Conservation (phyloP, 2,888 invertebrate genomes). For the Arenicola marina region DNA sequence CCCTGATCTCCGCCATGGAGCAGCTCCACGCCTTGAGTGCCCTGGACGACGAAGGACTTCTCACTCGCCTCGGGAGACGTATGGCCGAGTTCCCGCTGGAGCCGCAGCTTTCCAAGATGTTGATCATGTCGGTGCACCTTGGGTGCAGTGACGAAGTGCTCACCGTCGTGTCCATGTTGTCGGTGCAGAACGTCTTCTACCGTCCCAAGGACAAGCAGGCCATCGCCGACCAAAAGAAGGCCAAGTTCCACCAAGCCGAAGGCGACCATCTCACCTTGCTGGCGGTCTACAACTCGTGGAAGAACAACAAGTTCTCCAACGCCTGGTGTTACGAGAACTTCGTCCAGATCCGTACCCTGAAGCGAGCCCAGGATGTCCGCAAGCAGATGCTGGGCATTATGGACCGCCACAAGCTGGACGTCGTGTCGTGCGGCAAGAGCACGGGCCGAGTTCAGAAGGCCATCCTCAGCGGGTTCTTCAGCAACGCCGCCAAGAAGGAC, state of each 20-base stretch:
- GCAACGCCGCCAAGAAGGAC: constrained; percentile 98
- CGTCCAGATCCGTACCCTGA: constrained; percentile 94
- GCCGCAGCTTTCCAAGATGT: constrained; percentile 96
- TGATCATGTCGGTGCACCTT: constrained; percentile 98
- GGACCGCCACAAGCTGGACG: constrained; percentile 82
- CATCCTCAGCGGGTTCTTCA: constrained; percentile 95
- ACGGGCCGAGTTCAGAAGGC: constrained; percentile 96
- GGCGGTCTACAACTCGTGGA: constrained; percentile 99
- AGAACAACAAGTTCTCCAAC: constrained; percentile 97
- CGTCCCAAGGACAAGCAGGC: constrained; percentile 70
- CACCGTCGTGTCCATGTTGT: constrained; percentile 98
- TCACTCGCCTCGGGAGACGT: constrained; percentile 70
- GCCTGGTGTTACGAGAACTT: constrained; percentile 99
- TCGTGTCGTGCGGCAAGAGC: constrained; percentile 94
- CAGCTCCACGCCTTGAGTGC: constrained; percentile 96
- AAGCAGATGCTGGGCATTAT: constrained; percentile 97
- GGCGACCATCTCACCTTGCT: constrained; percentile 96
- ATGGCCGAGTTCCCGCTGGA: constrained; percentile 99
- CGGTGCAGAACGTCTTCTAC: constrained; percentile 98
- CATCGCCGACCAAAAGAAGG: constrained; percentile 97
- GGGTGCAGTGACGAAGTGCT: constrained; percentile 98
- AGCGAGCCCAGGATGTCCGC: constrained; percentile 95
- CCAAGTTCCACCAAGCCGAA: constrained; percentile 98
- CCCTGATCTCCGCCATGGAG: constrained; percentile 95
- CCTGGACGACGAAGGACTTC: constrained; percentile 76